Base-by-base conservation (phyloP, 1,140 invertebrate genomes). In the Zaprionus tsacasi region DNA sequence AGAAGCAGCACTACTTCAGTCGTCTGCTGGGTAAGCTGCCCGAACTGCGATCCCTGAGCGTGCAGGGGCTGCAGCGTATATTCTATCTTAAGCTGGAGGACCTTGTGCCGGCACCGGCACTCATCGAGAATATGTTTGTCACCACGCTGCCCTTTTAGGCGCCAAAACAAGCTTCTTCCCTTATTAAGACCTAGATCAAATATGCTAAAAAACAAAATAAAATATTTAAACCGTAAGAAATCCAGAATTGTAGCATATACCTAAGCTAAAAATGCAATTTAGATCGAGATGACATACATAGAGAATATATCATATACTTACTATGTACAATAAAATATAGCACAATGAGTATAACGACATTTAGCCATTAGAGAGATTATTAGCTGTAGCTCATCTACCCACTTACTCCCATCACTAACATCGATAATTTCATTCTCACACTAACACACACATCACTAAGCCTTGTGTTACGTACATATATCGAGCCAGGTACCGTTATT, bases 51-150 rank as follows among this genome's bases (percentile, higher is more conserved):
- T 97, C 97, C 54, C 94, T 99, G 6, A 98, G 97, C 64, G 96
- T 98, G 30, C 97, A 99, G 93, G 98, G 98, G 21, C 95, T 98
- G 40, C 98, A 99, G 93, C 94, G 97, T 79, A 98, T 99, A 92
- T 98, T 98, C 93, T 98, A 98, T 93, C 94, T 98, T 60, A 99
- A 99, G 93, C 93, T 98, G 35, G 97, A 99, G 93, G 97, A 98
- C 92, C 93, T 98, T 77, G 97, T 98, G 55, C 97, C 97, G 7
- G 96, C 97, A 43, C 98, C 98, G 21, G 96, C 97, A 0, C 94
- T 98, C 70, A 98, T 99, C 81, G 97, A 99, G 93, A 98, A 97
- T 82, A 97, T 99, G 96, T 99, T 98, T 92, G 96, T 97, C 76
- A 96, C 97, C 85, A 98, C 96, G 93, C 94, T 99, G 87, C 98